Conservation (phyloP, 2,797 vertebrate species). For the Artibeus lituratus region DNA sequence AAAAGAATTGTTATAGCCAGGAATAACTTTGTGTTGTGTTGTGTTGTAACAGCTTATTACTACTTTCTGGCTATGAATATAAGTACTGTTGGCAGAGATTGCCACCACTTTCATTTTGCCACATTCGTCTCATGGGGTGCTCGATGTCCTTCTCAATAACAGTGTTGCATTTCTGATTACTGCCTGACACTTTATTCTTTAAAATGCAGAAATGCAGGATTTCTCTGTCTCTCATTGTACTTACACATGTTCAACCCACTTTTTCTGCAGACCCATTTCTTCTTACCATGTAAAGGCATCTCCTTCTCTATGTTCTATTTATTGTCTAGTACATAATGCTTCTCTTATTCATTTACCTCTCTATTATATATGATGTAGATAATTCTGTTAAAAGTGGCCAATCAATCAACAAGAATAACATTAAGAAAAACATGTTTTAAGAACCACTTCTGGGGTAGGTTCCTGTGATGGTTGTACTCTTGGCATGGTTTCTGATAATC, state of each 20-base stretch:
- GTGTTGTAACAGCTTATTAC: background rate
- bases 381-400: background rate
- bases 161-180: background rate
- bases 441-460: background rate
- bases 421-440: background rate
- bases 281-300: background rate
- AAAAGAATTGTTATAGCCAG: rapidly evolving
- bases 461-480: background rate
- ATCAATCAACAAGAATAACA: background rate
- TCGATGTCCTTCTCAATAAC: background rate
- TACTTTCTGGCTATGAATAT: background rate
- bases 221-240: background rate
- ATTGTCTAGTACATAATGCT: background rate
- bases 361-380: no score
- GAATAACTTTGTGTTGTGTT: background rate
- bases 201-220: background rate
- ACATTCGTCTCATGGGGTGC: rapidly evolving
- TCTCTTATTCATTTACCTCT: background rate
- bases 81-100: background rate
- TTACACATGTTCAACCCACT: background rate
- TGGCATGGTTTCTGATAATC: background rate
- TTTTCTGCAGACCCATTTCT: background rate
- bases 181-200: background rate
- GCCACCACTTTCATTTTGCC: background rate
- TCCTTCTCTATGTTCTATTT: rapidly evolving